phyloP scores from a whole-genome alignment of 2,113 vertebrate genomes.

The Salvator merianae region DNA sequence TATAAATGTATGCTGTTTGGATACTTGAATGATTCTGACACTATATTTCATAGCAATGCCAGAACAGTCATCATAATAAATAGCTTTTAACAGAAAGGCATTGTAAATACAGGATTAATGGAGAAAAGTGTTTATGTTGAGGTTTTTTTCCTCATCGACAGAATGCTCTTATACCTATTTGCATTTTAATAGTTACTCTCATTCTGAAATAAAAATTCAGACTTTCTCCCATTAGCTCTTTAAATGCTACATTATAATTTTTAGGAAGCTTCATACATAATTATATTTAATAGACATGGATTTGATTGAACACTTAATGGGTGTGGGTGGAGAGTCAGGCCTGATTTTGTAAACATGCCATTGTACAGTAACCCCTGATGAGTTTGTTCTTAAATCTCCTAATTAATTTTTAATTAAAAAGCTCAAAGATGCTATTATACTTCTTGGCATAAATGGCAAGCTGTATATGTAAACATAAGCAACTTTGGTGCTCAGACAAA shows the following conservation, averaged over 20 bases:
- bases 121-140: constrained; percentile 54
- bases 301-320: constrained; percentile 78
- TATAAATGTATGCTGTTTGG: not conserved
- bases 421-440: constrained; percentile 77
- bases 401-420: constrained; percentile 88
- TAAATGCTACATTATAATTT: constrained; percentile 77
- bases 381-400: constrained; percentile 81
- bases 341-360: constrained; percentile 80
- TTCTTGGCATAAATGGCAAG: constrained; percentile 70
- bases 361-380: constrained; percentile 80
- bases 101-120: constrained; percentile 42
- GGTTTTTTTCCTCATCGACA: constrained; percentile 37
- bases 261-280: constrained; percentile 77
- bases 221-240: constrained; percentile 76
- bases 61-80: constrained; percentile 33
- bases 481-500: constrained; percentile 55
- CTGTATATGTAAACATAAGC: constrained; percentile 53
- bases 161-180: constrained; percentile 67
- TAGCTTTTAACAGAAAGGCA: constrained; percentile 10
- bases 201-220: constrained; percentile 71
- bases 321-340: constrained; percentile 42
- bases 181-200: constrained; percentile 75
- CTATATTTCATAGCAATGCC: constrained; percentile 40
- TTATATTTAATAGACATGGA: constrained; percentile 81
- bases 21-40: constrained; percentile 33